Conservation (phyloP, 1,140 invertebrate species). For the Drosophila burlai region DNA sequence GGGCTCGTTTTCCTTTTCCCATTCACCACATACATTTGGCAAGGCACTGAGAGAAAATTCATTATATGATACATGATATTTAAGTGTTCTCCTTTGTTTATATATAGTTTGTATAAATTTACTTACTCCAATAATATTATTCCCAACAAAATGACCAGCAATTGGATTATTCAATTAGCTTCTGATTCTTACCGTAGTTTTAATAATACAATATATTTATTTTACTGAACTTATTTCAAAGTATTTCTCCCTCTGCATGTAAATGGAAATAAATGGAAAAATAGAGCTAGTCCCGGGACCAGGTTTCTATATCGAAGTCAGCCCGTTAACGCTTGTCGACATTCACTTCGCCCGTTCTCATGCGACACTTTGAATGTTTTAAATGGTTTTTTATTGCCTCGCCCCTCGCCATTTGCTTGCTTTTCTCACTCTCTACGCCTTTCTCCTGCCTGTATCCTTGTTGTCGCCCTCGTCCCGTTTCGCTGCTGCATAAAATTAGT, state of each 20-base stretch:
- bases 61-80: too few species aligned
- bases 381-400: constrained; percentile 77
- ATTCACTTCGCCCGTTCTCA: constrained; percentile 55
- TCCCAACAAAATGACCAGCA: neutral
- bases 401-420: constrained; percentile 17
- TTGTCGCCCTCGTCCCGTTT: constrained; percentile 39
- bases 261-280: constrained; percentile 36
- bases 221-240: accelerated
- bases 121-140: too few species aligned
- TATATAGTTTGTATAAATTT: neutral
- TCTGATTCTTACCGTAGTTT: neutral
- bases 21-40: constrained; percentile 51
- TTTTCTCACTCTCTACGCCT: constrained; percentile 22
- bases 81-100: too few species aligned
- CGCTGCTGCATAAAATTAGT: constrained; percentile 79
- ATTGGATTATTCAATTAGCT: too few species aligned
- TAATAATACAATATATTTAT: neutral
- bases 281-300: constrained; percentile 25
- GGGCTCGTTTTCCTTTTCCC: constrained; percentile 28
- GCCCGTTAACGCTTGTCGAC: constrained; percentile 60
- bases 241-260: neutral
- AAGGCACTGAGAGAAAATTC: constrained; percentile 17
- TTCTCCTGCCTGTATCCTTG: constrained; percentile 26
- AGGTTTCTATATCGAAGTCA: constrained; percentile 59
- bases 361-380: constrained; percentile 83